Base-by-base conservation (phyloP, 2,888 invertebrate genomes). In the Eulithis testata region DNA sequence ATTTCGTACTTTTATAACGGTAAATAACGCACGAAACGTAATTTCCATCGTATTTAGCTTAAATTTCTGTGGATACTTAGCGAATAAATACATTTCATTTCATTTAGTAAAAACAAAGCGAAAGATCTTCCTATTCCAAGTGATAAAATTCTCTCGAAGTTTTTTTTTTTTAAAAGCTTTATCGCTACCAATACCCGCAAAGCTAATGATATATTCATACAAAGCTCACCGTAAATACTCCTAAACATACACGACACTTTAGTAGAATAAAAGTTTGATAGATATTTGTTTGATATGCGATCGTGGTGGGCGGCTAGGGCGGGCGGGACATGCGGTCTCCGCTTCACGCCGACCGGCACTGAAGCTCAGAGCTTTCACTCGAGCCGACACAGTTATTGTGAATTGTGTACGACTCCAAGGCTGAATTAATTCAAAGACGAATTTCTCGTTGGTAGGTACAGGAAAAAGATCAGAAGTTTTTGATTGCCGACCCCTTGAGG, bases 281-380 rank as follows among this genome's bases (percentile, higher is more conserved):
- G 62, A 56, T 55, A 60, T 59, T 45, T 40, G 50, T 68, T 59
- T 53, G 70, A 65, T 70, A 70, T 70, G 70, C 11, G 60, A 59
- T 64, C 59, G 50, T 55, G 63, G 47, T 53, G 62, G 65, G 65
- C 55, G 64, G 65, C 50, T 54, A 59, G 71, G 76, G 74, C 72
- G 74, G 78, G 71, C 75, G 76, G 70, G 69, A 73, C 80, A 73
- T 67, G 76, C 76, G 77, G 69, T 70, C 76, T 73, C 73, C 77
- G 70, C 78, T 75, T 73, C 65, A 63, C 71, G 73, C 71, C 74
- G 73, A 69, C 79, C 76, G 76, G 71, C 70, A 79, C 79, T 79
- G 76, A 55, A 70, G 68, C 78, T 74, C 59, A 60, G 60, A 63
- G 71, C 72, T 74, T 73, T 70, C 69, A 14, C 12, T 21, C 11